These are phyloP conservation scores for Valencia hispanica DNA, from an alignment of 2,797 vertebrate genomes.

Conservation along the genomic window DNA sequence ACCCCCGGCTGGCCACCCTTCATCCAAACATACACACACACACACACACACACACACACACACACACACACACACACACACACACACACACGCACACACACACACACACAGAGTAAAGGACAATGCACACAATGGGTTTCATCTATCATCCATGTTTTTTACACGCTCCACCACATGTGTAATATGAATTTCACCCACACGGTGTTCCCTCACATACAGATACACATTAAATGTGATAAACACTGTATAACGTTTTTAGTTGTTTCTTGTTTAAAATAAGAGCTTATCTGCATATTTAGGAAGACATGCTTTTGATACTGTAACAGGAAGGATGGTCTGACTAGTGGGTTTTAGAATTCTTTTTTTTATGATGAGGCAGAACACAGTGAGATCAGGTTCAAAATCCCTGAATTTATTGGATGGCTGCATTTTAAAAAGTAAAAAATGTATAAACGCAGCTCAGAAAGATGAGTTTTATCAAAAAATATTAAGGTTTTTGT, in stretches of 20 bases:
- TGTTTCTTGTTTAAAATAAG: not conserved
- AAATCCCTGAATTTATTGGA: not conserved
- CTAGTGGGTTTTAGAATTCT: not conserved
- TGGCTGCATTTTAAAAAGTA: not conserved
- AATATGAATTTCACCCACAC: conserved; percentile 9
- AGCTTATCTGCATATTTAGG: not conserved
- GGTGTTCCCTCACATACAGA: not conserved
- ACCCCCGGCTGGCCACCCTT: conserved; percentile 37
- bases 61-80: too few species aligned
- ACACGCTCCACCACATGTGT: not conserved
- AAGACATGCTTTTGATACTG: not conserved
- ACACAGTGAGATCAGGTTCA: not conserved
- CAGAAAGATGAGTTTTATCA: not conserved
- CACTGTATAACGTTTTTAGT: not conserved
- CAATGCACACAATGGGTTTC: conserved; percentile 17
- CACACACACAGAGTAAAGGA: not conserved
- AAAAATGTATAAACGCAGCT: not conserved
- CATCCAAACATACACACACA: not conserved
- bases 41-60: too few species aligned
- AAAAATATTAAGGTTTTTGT: not conserved
- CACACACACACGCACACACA: not conserved
- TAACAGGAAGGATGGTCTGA: not conserved
- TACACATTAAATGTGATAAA: not conserved
- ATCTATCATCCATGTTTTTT: conserved; percentile 31
- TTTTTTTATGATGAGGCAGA: not conserved